Percentiles rank a stretch among this genome's conserved stretches.
These are phyloP conservation scores for Caiman crocodilus DNA, from an alignment of 2,797 vertebrate genomes.

Conservation along the genomic window DNA sequence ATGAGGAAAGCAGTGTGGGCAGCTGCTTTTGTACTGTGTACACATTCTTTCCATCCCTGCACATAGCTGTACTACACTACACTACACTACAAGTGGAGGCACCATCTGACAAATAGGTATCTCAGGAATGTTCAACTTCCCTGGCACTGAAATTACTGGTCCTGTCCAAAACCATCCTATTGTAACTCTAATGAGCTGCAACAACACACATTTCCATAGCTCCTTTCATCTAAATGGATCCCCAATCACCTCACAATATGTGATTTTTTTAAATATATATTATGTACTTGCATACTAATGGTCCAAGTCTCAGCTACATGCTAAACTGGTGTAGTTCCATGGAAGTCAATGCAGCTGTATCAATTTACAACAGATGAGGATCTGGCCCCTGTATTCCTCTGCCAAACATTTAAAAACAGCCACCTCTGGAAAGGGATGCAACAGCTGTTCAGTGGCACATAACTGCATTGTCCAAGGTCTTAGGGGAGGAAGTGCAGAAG, in stretches of 20 bases:
- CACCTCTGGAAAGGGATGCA: neutral
- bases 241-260: neutral
- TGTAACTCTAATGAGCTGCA: neutral
- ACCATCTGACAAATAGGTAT: neutral
- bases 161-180: neutral
- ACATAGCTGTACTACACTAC: neutral
- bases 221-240: neutral
- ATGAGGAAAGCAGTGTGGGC: neutral
- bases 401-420: neutral
- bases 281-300: neutral
- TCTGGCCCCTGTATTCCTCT: neutral
- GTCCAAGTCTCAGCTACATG: neutral
- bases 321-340: neutral
- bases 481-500: neutral
- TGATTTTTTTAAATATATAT: neutral
- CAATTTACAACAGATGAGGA: neutral
- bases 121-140: neutral
- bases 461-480: neutral
- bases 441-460: neutral
- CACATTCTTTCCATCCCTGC: neutral
- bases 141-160: slow-evolving; percentile 4
- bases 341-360: neutral
- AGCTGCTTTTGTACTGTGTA: neutral
- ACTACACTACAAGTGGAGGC: neutral
- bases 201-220: neutral